Evolutionary conservation across 2,888 invertebrate species (phyloP), one percentile per base, ranked within the genome.

Genomic region (Erpobdella octoculata): DNA sequence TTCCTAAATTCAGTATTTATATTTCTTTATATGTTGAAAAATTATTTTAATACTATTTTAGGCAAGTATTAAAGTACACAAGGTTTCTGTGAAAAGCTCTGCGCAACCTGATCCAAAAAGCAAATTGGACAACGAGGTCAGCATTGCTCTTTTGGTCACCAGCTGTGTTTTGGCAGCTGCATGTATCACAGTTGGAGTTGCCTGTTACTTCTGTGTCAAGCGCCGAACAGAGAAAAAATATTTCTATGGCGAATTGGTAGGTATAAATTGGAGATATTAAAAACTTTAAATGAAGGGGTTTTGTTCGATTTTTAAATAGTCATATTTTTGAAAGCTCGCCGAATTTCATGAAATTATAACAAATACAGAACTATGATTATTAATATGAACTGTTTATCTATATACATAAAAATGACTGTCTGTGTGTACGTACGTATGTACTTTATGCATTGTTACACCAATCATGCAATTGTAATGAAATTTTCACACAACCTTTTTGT

Each of bases 111-210:
- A 21, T 8, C 8, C 53, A 6, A 6, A 28, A n/a, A n/a, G 15
- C 18, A 53, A 53, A 53, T n/a, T 53, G 53, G 53, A 53, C 53
- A 53, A 53, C 15, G 53, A 53, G 21, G 53, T 53, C 9, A 53
- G 53, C 53, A 53, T 53, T n/a, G 53, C 53, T 1, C 53, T 53
- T 8, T 28, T 53, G 5, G 53, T 53, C 21, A 53, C 53, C 21
- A 53, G 21, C 1, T 53, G 53, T 28, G 28, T 53, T 9, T 28
- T 53, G 21, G 21, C 28, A 5, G 53, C 28, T 6, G 53, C 53
- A 25, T 53, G 53, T 28, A 53, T 53, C 4, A 28, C 28, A 21
- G 28, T 53, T 8, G 53, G 53, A 6, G 18, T 53, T 8, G 18
- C n/a, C 9, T 53, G 53, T 8, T 53, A 53, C 53, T 53, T 53